phyloP scores from a whole-genome alignment of 1,140 invertebrate genomes.

The Eumeta japonica region DNA sequence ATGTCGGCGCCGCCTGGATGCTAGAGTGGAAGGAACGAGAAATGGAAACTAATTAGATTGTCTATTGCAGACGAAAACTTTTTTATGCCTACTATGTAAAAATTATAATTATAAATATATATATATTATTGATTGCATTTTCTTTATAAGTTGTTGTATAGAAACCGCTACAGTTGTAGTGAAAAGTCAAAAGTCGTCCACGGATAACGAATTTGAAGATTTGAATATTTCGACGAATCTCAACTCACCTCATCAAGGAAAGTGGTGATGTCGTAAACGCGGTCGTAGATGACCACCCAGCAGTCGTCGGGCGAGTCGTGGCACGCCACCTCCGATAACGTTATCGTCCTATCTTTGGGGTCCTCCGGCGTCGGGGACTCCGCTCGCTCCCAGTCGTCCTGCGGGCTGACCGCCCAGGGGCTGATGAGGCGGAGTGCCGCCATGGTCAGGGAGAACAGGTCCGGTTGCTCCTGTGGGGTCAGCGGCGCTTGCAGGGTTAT shows the following conservation, averaged over 20 bases:
- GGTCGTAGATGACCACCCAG: conserved; percentile 73
- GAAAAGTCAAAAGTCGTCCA: too few relatives aligned
- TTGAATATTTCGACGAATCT: neutral
- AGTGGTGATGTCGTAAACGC: conserved; percentile 73
- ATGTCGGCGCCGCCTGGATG: conserved; percentile 87
- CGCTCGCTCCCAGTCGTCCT: conserved; percentile 21
- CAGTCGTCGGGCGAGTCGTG: conserved; percentile 67
- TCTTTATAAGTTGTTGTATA: too few relatives aligned
- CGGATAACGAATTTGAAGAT: neutral
- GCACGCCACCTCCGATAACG: conserved; percentile 63
- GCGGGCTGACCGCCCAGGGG: conserved; percentile 33
- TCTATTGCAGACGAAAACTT: neutral
- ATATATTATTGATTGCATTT: too few relatives aligned
- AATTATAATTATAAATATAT: too few relatives aligned
- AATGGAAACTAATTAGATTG: neutral
- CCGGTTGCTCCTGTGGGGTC: conserved; percentile 27
- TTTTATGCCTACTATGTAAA: neutral
- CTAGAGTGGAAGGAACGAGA: conserved; percentile 38
- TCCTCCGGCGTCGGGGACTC: conserved; percentile 30
- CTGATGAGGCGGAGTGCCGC: conserved; percentile 46
- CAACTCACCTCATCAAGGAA: conserved; percentile 65
- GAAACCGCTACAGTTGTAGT: too few relatives aligned
- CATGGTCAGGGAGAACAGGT: conserved; percentile 46
- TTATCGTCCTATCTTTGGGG: conserved; percentile 52
- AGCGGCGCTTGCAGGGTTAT: conserved; percentile 28